phyloP scores from a whole-genome alignment of 2,888 invertebrate species.

The Carabus problematicus region DNA sequence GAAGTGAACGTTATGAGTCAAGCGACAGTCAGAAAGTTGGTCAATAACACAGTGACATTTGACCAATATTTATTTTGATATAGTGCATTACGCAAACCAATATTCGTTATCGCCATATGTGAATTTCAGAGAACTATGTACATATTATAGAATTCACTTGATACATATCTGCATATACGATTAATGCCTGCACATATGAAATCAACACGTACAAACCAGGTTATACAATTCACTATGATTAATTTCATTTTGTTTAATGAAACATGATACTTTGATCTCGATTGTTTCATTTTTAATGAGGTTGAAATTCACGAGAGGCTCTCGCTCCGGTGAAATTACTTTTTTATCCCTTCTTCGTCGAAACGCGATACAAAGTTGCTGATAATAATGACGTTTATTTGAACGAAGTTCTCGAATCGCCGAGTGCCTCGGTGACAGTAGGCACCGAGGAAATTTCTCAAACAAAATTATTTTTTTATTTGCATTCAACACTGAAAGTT shows the following conservation, averaged over 20 bases:
- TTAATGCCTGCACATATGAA: too few species aligned
- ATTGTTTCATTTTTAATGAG: constrained; percentile 40
- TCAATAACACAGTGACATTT: too few species aligned
- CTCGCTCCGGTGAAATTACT: constrained; percentile 33
- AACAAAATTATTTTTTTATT: constrained; percentile 5
- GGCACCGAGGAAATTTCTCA: not conserved
- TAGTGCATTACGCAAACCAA: too few species aligned
- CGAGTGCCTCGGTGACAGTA: not conserved
- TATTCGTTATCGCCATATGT: too few species aligned
- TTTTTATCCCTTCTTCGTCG: constrained; percentile 32
- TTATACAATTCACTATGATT: constrained; percentile 11
- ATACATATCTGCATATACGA: too few species aligned
- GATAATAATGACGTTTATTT: constrained; percentile 38
- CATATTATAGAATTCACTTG: too few species aligned
- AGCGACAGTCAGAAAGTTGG: too few species aligned
- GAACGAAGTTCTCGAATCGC: constrained; percentile 22
- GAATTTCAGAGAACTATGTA: too few species aligned
- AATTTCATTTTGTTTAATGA: constrained; percentile 34
- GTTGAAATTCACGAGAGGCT: constrained; percentile 33
- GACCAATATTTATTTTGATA: too few species aligned
- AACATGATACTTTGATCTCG: constrained; percentile 41
- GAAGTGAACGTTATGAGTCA: constrained; percentile 7
- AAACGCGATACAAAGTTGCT: constrained; percentile 38
- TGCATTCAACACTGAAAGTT: not conserved
- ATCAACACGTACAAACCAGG: too few species aligned